phyloP scores from a whole-genome alignment of 2,888 invertebrate genomes.

The Chromoteleia sp. region DNA sequence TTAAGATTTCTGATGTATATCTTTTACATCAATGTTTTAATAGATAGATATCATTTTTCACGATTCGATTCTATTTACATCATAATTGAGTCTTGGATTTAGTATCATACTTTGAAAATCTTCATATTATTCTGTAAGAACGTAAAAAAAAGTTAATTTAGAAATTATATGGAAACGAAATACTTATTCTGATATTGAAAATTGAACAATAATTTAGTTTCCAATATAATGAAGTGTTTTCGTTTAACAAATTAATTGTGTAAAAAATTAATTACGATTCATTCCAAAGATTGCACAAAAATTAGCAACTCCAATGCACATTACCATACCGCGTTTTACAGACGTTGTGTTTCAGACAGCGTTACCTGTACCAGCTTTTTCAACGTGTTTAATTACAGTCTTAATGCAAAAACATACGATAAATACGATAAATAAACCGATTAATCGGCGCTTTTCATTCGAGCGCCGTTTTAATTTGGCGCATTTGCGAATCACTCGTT shows the following conservation, averaged over 20 bases:
- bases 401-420: conserved; percentile 12
- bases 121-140: too few relatives aligned
- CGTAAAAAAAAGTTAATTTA: too few relatives aligned
- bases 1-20: conserved; percentile 42
- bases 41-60: conserved; percentile 24
- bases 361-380: not conserved
- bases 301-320: too few relatives aligned
- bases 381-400: conserved; percentile 5
- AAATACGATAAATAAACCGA: conserved; percentile 38
- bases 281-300: too few relatives aligned
- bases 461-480: conserved; percentile 14
- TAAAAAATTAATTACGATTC: not conserved
- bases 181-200: too few relatives aligned
- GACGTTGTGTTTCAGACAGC: too few relatives aligned
- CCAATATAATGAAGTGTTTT: too few relatives aligned
- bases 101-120: not conserved
- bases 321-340: too few relatives aligned
- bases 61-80: not conserved
- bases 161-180: too few relatives aligned
- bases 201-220: too few relatives aligned
- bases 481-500: conserved; percentile 26
- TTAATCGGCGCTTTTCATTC: conserved; percentile 15
- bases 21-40: conserved; percentile 19
- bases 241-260: too few relatives aligned
- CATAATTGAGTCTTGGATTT: conserved; percentile 2